Evolutionary conservation across 2,113 vertebrate genomes (phyloP).

Genomic region (Pseudorhombus dupliciocellatus): DNA sequence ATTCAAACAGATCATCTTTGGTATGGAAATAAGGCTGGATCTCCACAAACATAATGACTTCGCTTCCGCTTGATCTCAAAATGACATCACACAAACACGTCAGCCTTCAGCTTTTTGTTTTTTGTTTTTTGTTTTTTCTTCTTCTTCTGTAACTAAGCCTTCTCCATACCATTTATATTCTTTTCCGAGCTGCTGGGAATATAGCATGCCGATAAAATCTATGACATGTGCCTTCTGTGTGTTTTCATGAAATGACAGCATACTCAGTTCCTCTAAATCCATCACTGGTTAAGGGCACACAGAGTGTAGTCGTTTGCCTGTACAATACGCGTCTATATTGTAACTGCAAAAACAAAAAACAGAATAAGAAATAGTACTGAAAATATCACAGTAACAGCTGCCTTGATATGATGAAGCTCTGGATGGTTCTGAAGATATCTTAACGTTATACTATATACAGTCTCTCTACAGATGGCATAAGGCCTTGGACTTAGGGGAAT

Average conservation of each 20-base stretch:
- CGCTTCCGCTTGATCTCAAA: conserved; percentile 56
- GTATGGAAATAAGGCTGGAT: conserved; percentile 80
- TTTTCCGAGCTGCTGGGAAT: conserved; percentile 51
- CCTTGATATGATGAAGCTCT: conserved; percentile 77
- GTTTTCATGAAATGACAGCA: conserved; percentile 55
- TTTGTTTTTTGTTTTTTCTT: conserved; percentile 23
- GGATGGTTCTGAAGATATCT: conserved; percentile 70
- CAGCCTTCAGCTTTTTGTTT: conserved; percentile 44
- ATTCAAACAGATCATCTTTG: conserved; percentile 79
- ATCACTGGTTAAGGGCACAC: conserved; percentile 61
- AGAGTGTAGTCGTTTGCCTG: conserved; percentile 64
- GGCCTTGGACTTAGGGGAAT: conserved; percentile 78
- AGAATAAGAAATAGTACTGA: conserved; percentile 69
- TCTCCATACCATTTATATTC: conserved; percentile 74
- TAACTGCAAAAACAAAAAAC: conserved; percentile 63
- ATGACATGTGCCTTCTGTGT: conserved; percentile 60
- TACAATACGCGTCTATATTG: conserved; percentile 62
- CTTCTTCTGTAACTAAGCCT: conserved; percentile 48
- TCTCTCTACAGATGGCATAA: conserved; percentile 76
- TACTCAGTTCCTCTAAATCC: conserved; percentile 64
- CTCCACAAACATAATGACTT: conserved; percentile 52
- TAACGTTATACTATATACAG: conserved; percentile 75
- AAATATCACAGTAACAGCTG: conserved; percentile 76
- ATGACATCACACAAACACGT: conserved; percentile 58
- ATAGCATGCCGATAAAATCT: conserved; percentile 59